These are phyloP conservation scores for Melanotaenia parkinsoni DNA, from an alignment of 2,797 vertebrate species.

Conservation along the genomic window DNA sequence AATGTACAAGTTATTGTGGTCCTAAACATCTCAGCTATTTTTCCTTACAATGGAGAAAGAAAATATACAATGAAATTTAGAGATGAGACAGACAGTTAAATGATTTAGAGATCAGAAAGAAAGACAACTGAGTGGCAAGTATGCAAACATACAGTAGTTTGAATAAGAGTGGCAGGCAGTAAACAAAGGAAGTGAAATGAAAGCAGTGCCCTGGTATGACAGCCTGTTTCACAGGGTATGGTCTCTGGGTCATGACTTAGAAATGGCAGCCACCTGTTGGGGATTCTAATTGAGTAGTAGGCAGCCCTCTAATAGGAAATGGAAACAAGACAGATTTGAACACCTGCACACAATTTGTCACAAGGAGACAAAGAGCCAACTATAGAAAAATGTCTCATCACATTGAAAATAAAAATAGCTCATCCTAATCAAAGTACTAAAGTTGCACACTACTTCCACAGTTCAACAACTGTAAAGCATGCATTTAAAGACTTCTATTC, in stretches of 20 bases:
- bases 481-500: background rate
- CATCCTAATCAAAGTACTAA: background rate
- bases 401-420: background rate
- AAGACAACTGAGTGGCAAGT: background rate
- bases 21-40: slow-evolving; percentile 12
- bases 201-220: slow-evolving; percentile 5
- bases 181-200: slow-evolving; percentile 25
- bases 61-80: background rate
- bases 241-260: slow-evolving; percentile 38
- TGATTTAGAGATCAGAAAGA: background rate
- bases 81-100: background rate
- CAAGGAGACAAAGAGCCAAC: background rate
- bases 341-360: background rate
- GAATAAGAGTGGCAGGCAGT: slow-evolving; percentile 11
- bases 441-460: background rate
- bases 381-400: background rate
- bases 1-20: slow-evolving; percentile 20
- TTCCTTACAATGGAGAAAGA: slow-evolving; percentile 10
- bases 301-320: slow-evolving; percentile 2
- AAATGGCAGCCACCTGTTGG: slow-evolving; percentile 75
- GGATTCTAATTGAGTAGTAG: slow-evolving; percentile 10
- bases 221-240: slow-evolving; percentile 50
- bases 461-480: background rate
- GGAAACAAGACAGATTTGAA: slow-evolving; percentile 16
- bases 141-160: background rate